These are phyloP conservation scores for Anolis carolinensis DNA, from an alignment of 2,113 vertebrate genomes.

Conservation along the genomic window DNA sequence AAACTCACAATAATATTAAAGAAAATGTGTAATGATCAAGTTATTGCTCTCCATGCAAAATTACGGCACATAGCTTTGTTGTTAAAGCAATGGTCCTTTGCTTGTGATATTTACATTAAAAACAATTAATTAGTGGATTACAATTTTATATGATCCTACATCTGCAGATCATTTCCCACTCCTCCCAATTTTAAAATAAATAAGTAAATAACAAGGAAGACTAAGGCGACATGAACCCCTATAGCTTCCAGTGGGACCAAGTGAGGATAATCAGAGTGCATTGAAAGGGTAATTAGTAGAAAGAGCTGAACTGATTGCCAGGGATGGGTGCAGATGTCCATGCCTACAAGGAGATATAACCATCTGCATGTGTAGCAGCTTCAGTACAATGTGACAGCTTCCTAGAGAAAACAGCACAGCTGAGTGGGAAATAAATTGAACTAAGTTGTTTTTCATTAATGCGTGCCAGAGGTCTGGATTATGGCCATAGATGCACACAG, in stretches of 20 bases:
- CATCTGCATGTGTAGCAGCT: conserved; percentile 52
- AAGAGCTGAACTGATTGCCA: conserved; percentile 46
- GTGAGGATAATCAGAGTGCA: conserved; percentile 42
- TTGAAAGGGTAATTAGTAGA: conserved; percentile 54
- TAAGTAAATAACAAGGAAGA: neutral
- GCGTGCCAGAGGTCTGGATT: conserved; percentile 24
- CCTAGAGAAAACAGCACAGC: conserved; percentile 43
- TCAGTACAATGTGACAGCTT: conserved; percentile 46
- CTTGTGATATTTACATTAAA: neutral
- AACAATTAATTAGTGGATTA: neutral
- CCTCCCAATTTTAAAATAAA: neutral
- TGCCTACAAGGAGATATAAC: conserved; percentile 32
- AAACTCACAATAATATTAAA: no score
- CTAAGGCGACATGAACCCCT: conserved; percentile 24
- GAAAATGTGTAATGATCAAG: no score
- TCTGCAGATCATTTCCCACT: neutral
- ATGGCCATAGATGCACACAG: neutral
- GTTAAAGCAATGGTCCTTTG: neutral
- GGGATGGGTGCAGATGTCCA: conserved; percentile 44
- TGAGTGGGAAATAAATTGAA: conserved; percentile 41
- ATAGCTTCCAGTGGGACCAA: conserved; percentile 31
- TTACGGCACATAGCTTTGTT: neutral
- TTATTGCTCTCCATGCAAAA: neutral
- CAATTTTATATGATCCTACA: neutral
- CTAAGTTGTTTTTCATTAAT: conserved; percentile 57